Percentiles rank a stretch among this genome's conserved stretches.
phyloP scores from a whole-genome alignment of 2,888 invertebrate genomes.

The Cryptophagus acutangulus region DNA sequence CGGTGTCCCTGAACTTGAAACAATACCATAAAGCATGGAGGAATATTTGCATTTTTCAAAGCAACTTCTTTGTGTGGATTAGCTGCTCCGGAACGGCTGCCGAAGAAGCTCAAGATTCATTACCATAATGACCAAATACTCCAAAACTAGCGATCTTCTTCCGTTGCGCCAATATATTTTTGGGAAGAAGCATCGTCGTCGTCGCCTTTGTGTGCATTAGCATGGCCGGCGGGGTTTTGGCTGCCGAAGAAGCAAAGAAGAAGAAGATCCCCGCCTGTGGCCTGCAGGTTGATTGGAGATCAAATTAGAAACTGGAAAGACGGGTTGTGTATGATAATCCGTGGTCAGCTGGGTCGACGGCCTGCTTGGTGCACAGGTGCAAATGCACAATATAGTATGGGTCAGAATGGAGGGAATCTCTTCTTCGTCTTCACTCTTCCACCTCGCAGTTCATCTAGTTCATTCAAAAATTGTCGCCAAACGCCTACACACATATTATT shows the following conservation, averaged over 20 bases:
- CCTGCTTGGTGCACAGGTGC: constrained; percentile 44
- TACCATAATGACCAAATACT: too few relatives aligned
- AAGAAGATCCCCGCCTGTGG: constrained; percentile 16
- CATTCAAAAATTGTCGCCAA: constrained; percentile 23
- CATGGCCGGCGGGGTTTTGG: constrained; percentile 11
- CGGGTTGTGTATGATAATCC: constrained; percentile 47
- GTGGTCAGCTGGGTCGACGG: constrained; percentile 40
- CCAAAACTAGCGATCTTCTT: too few relatives aligned
- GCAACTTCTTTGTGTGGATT: too few relatives aligned
- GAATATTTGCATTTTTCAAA: too few relatives aligned
- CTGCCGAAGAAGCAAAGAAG: constrained; percentile 21
- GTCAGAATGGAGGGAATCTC: constrained; percentile 30
- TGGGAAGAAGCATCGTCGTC: too few relatives aligned
- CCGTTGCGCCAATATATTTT: too few relatives aligned
- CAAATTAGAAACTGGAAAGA: constrained; percentile 48
- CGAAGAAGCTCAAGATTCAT: too few relatives aligned
- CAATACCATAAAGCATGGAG: too few relatives aligned
- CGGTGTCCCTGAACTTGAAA: constrained; percentile 2
- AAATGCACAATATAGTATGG: constrained; percentile 40
- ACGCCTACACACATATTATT: constrained; percentile 18
- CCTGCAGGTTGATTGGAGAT: constrained; percentile 19
- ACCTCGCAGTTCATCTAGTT: constrained; percentile 9
- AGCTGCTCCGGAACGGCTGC: too few relatives aligned
- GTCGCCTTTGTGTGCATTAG: too few relatives aligned
- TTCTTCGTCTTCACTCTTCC: constrained; percentile 12